Conservation (phyloP, 2,113 vertebrate species). For the Ovis canadensis region DNA sequence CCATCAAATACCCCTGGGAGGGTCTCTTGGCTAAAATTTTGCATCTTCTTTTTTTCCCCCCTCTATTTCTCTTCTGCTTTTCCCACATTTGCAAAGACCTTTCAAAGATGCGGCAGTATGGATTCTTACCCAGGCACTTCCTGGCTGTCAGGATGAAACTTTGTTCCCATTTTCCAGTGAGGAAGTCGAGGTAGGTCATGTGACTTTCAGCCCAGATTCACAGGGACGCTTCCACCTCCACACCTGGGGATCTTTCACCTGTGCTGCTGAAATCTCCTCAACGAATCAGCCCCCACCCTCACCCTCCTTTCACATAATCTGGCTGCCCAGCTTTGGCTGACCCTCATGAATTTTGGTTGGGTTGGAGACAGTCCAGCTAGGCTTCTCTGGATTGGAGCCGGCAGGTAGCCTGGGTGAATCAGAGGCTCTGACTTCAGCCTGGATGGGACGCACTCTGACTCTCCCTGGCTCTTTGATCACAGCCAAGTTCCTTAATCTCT, state of each 20-base stretch:
- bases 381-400: neutral
- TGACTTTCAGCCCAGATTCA: neutral
- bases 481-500: neutral
- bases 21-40: neutral
- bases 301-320: neutral
- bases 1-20: neutral
- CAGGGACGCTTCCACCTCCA: neutral
- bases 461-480: neutral
- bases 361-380: too few relatives aligned
- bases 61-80: neutral
- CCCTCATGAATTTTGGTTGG: neutral
- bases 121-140: neutral
- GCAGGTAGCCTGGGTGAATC: rapidly evolving
- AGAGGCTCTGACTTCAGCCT: neutral
- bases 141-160: neutral
- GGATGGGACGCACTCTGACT: neutral
- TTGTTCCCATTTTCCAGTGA: neutral
- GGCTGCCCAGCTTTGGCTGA: neutral
- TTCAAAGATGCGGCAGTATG: neutral
- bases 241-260: rapidly evolving
- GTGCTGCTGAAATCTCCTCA: neutral
- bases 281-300: neutral
- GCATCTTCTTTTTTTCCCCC: neutral
- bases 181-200: neutral
- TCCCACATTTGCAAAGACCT: neutral